Evolutionary conservation across 2,113 vertebrate genomes (phyloP), one percentile per base, ranked within the genome.

Genomic region (Uria aalge): DNA sequence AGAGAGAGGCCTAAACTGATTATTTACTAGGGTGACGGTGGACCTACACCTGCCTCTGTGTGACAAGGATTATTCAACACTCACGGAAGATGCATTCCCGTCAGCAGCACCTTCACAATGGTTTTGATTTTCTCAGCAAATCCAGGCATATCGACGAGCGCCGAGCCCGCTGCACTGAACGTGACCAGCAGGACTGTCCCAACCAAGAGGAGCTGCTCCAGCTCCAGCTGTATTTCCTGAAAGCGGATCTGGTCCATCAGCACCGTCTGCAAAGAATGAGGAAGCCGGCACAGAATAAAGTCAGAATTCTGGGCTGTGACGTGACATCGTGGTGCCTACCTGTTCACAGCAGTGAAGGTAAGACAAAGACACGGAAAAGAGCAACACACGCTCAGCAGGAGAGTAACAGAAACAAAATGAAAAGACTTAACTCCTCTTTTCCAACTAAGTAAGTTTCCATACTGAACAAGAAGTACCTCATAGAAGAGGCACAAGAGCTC

Each of bases 161-260:
- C 98, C 0, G 99, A 97, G 30, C 99, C 99, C 0, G 98, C 98
- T 9, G 98, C 98, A 18, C 98, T 99, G 97, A 99, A 99, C 0
- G 98, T 98, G 18, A 99, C 98, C 86, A 99, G 98, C 29, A 99
- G 97, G 88, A 99, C 94, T 0, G 99, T 98, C 29, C 99, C 99
- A 14, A 98, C 95, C 84, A 99, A 3, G 1, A 98, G 98, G 19
- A 99, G 96, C 22, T 97, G 98, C 73, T 99, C 98, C 60, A 98
- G 93, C 94, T 99, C 98, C 80, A 98, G 95, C 96, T 99, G 99
- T 80, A 99, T 98, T 95, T 99, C 99, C 96, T 99, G 98, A 87
- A 99, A 99, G 45, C 99, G 98, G 8, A 95, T 90, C 95, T 99
- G 99, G 96, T 99, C 99, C 99, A 99, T 99, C 67, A 99, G 79